Conservation (phyloP, 2,888 invertebrate genomes). For the Parnassius glacialis region DNA sequence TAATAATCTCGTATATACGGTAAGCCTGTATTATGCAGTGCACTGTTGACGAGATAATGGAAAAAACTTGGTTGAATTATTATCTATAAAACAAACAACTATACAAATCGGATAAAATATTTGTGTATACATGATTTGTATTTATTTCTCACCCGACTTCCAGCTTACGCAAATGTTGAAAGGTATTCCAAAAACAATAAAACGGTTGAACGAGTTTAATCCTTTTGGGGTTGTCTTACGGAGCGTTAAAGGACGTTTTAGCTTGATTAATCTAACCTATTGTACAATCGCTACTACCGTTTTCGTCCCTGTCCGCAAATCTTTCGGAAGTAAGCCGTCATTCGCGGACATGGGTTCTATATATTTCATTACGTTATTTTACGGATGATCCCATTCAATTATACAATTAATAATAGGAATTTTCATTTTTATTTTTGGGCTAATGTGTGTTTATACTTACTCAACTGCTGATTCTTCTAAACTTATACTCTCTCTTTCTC, state of each 20-base stretch:
- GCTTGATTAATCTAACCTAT: slow-evolving; percentile 64
- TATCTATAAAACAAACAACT: too few species aligned
- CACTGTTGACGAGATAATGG: too few species aligned
- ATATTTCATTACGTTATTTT: neutral
- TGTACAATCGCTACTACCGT: slow-evolving; percentile 50
- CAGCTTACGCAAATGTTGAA: slow-evolving; percentile 28
- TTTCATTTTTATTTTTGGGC: too few species aligned
- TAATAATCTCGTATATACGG: too few species aligned
- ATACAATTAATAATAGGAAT: too few species aligned
- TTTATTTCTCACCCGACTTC: slow-evolving; percentile 4
- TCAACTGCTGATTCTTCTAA: too few species aligned
- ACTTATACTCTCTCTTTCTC: too few species aligned
- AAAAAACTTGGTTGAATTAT: too few species aligned
- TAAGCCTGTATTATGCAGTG: too few species aligned
- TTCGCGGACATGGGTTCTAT: neutral
- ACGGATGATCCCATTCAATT: neutral
- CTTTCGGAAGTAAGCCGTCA: slow-evolving; percentile 1
- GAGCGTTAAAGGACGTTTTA: slow-evolving; percentile 58
- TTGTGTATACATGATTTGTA: too few species aligned
- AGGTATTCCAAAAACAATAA: slow-evolving; percentile 64
- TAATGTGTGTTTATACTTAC: too few species aligned
- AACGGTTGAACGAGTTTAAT: slow-evolving; percentile 61
- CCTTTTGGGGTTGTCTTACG: slow-evolving; percentile 52
- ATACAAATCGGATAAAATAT: too few species aligned
- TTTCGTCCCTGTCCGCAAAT: slow-evolving; percentile 33